phyloP scores from a whole-genome alignment of 2,888 invertebrate species.

The Drosophila formosana region DNA sequence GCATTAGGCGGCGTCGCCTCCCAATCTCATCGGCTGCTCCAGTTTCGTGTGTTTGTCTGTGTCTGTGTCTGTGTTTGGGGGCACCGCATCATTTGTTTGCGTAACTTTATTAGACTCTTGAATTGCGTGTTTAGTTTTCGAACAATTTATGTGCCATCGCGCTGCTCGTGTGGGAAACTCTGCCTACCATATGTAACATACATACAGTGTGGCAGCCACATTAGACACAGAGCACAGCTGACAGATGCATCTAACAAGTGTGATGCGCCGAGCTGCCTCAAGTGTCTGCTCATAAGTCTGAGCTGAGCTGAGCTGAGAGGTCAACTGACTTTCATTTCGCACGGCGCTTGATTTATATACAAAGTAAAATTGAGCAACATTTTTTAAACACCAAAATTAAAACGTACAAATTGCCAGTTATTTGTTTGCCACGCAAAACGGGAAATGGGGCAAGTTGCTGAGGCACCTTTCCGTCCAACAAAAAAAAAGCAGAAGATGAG shows the following conservation, averaged over 20 bases:
- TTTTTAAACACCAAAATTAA: constrained; percentile 77
- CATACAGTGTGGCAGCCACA: constrained; percentile 20
- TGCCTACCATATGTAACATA: constrained; percentile 13
- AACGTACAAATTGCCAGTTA: constrained; percentile 84
- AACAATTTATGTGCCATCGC: constrained; percentile 67
- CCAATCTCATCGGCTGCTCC: constrained; percentile 59
- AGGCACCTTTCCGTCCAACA: constrained; percentile 49
- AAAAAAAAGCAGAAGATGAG: constrained; percentile 13
- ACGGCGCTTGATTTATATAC: constrained; percentile 79
- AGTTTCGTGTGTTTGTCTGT: constrained; percentile 42
- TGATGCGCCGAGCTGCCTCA: background rate
- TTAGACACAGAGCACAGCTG: background rate
- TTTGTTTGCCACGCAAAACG: constrained; percentile 68
- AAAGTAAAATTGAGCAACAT: constrained; percentile 81
- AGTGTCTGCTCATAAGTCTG: background rate
- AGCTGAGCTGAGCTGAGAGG: constrained; percentile 22
- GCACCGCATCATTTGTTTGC: constrained; percentile 82
- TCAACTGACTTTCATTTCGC: constrained; percentile 31
- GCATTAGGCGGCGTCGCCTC: constrained; percentile 57
- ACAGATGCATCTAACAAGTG: constrained; percentile 47
- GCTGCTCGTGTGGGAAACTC: constrained; percentile 71
- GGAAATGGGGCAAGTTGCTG: background rate
- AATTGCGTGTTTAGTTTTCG: constrained; percentile 80
- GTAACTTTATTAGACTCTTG: constrained; percentile 81
- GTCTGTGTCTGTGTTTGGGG: constrained; percentile 57